Conservation (phyloP, 2,797 vertebrate species). For the Pseudomugil gertrudae region DNA sequence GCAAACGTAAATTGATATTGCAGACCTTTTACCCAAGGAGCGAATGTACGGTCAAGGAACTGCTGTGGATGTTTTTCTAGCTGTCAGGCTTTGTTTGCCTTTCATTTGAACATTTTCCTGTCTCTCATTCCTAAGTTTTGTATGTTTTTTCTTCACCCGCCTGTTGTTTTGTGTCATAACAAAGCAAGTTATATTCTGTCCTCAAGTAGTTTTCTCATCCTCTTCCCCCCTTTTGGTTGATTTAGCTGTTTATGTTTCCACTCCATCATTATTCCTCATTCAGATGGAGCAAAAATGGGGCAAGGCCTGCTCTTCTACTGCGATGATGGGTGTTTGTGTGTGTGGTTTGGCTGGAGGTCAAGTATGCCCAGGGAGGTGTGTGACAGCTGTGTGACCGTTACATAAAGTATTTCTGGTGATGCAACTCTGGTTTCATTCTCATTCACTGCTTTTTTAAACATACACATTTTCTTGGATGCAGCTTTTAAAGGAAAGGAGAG, state of each 20-base stretch:
- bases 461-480: slow-evolving; percentile 25
- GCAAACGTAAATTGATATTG: slow-evolving; percentile 76
- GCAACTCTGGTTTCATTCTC: slow-evolving; percentile 24
- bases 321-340: slow-evolving; percentile 29
- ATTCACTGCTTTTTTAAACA: slow-evolving; percentile 22
- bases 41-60: slow-evolving; percentile 56
- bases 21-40: slow-evolving; percentile 60
- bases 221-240: slow-evolving; percentile 60
- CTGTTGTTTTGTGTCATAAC: slow-evolving; percentile 86
- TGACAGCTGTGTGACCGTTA: slow-evolving; percentile 13
- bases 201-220: slow-evolving; percentile 66
- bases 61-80: slow-evolving; percentile 81
- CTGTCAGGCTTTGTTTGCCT: slow-evolving; percentile 81
- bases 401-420: slow-evolving; percentile 17
- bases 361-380: slow-evolving; percentile 33
- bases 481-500: slow-evolving; percentile 30
- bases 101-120: slow-evolving; percentile 81
- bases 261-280: slow-evolving; percentile 51
- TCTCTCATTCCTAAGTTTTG: slow-evolving; percentile 79
- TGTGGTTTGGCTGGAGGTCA: slow-evolving; percentile 21
- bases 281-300: slow-evolving; percentile 35
- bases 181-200: slow-evolving; percentile 69
- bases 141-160: slow-evolving; percentile 77
- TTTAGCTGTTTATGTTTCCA: slow-evolving; percentile 70
- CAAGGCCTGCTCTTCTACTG: slow-evolving; percentile 46